Evolutionary conservation across 2,113 vertebrate species (phyloP).

Genomic region (Colinus virginianus): DNA sequence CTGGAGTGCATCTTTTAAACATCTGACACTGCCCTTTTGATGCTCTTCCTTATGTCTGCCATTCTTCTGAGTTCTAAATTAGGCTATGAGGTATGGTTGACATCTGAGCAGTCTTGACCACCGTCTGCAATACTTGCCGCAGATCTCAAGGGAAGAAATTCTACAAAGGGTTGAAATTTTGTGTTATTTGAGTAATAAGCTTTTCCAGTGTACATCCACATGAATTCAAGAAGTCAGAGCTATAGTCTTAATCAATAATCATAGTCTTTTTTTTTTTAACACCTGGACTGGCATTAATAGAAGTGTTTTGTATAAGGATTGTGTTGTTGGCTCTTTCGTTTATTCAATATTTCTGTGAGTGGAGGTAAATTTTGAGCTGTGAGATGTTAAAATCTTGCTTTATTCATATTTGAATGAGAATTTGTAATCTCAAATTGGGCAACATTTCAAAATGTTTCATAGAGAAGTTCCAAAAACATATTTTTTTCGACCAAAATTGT

Average conservation of each 20-base stretch:
- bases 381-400: neutral
- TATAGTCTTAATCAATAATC: neutral
- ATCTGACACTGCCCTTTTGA: neutral
- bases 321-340: neutral
- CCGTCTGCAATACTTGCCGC: neutral
- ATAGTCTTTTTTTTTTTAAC: neutral
- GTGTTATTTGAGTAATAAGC: neutral
- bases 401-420: neutral
- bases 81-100: neutral
- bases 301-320: neutral
- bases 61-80: neutral
- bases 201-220: neutral
- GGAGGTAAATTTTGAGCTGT: neutral
- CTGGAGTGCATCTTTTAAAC: neutral
- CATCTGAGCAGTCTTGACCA: neutral
- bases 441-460: neutral
- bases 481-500: conserved; percentile 2
- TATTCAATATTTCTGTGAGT: neutral
- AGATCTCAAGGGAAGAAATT: neutral
- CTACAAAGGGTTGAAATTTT: neutral
- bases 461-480: neutral
- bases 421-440: neutral
- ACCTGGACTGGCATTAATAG: neutral
- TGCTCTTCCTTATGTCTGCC: neutral
- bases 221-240: neutral